Conservation (phyloP, 2,113 vertebrate genomes). For the Circaetus gallicus region DNA sequence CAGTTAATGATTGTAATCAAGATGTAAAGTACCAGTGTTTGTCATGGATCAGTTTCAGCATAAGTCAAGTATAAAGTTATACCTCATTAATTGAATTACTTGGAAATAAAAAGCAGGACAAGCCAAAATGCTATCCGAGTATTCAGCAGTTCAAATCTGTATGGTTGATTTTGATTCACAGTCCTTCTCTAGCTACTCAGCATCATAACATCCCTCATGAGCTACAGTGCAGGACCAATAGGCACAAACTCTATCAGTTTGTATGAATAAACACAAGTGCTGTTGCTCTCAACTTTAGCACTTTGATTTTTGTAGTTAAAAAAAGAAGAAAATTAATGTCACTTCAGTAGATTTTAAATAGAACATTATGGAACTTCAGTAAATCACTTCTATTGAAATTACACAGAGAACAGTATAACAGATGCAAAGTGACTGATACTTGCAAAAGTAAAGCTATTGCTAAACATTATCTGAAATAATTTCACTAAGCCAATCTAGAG, state of each 20-base stretch:
- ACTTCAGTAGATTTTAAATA: slow-evolving; percentile 37
- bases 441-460: slow-evolving; percentile 22
- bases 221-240: neutral
- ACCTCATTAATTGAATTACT: neutral
- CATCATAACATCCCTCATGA: neutral
- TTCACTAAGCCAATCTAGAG: neutral
- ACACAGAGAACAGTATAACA: neutral
- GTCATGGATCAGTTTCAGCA: neutral
- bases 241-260: neutral
- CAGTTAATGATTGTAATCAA: neutral
- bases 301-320: neutral
- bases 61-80: neutral
- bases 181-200: neutral
- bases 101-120: neutral
- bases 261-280: neutral
- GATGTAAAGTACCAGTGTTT: neutral
- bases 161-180: neutral
- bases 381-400: slow-evolving; percentile 3
- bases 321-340: neutral
- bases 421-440: slow-evolving; percentile 21
- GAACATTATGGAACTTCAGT: neutral
- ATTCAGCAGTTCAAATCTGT: neutral
- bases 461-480: slow-evolving; percentile 9
- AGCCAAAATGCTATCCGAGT: neutral
- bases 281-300: neutral